Evolutionary conservation across 2,113 vertebrate genomes (phyloP).

Genomic region (Antennarius striatus): DNA sequence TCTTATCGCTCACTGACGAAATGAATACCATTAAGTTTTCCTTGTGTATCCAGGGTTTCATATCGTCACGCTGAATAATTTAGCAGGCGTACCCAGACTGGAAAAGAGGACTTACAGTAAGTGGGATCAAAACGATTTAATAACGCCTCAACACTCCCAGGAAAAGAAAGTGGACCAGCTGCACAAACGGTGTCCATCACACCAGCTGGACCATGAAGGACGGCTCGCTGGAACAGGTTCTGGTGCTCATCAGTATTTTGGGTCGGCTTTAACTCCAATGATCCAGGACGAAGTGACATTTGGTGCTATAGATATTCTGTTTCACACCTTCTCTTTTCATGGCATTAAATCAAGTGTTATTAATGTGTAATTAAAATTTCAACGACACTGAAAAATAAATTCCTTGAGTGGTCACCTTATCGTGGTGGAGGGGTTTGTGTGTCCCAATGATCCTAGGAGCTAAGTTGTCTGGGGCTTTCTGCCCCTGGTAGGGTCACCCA

Average conservation of each 20-base stretch:
- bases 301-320: conserved; percentile 54
- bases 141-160: conserved; percentile 24
- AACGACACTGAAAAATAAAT: conserved; percentile 76
- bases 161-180: conserved; percentile 3
- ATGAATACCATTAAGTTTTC: conserved; percentile 30
- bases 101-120: conserved; percentile 30
- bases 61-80: conserved; percentile 45
- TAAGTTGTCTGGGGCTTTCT: no score
- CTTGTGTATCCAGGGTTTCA: conserved; percentile 19
- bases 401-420: no score
- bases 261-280: conserved; percentile 52
- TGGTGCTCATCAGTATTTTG: conserved; percentile 42
- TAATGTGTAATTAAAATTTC: conserved; percentile 77
- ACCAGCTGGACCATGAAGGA: conserved; percentile 32
- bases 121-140: conserved; percentile 34
- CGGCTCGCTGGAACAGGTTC: neutral
- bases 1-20: conserved; percentile 47
- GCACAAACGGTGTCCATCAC: conserved; percentile 19
- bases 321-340: conserved; percentile 57
- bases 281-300: conserved; percentile 47
- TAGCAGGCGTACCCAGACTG: neutral
- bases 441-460: no score
- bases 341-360: conserved; percentile 65
- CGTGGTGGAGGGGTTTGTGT: no score
- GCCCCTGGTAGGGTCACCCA: no score